Percentiles rank a stretch among this genome's conserved stretches.
Evolutionary conservation across 2,888 invertebrate genomes (phyloP).

Genomic region (Dastarcus helophoroides): DNA sequence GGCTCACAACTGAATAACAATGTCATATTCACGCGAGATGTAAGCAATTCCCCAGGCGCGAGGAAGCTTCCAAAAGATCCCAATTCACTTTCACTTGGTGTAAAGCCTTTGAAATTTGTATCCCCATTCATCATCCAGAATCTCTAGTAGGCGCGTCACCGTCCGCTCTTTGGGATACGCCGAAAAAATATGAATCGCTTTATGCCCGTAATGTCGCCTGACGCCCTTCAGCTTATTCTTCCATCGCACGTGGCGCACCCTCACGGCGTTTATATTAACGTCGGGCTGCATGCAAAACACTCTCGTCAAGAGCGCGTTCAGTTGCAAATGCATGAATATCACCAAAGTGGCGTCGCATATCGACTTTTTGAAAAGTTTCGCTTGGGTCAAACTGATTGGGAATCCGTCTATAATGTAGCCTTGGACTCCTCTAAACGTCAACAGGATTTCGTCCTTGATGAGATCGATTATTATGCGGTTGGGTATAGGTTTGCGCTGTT

Average conservation of each 20-base stretch:
- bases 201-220: conserved; percentile 6
- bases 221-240: conserved; percentile 4
- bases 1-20: too few relatives aligned
- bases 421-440: conserved; percentile 3
- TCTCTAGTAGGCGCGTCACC: conserved; percentile 3
- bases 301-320: conserved; percentile 7
- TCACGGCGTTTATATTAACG: conserved; percentile 4
- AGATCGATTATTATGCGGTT: conserved; percentile 3
- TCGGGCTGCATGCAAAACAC: conserved; percentile 4
- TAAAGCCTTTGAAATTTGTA: conserved; percentile 7
- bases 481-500: conserved; percentile 5
- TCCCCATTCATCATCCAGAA: conserved; percentile 9
- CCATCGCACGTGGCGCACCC: conserved; percentile 3
- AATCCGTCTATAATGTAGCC: conserved; percentile 10
- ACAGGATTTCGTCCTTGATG: conserved; percentile 9
- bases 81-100: conserved; percentile 7
- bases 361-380: conserved; percentile 2
- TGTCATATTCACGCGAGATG: too few relatives aligned
- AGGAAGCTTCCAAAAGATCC: too few relatives aligned
- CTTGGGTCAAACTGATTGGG: conserved; percentile 3
- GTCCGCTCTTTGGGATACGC: conserved; percentile 8
- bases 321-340: conserved; percentile 5
- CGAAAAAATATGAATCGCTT: conserved; percentile 4
- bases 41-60: too few relatives aligned
- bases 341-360: conserved; percentile 6